Conservation (phyloP, 2,888 invertebrate species). For the Rhimphoctona megacephalus region DNA sequence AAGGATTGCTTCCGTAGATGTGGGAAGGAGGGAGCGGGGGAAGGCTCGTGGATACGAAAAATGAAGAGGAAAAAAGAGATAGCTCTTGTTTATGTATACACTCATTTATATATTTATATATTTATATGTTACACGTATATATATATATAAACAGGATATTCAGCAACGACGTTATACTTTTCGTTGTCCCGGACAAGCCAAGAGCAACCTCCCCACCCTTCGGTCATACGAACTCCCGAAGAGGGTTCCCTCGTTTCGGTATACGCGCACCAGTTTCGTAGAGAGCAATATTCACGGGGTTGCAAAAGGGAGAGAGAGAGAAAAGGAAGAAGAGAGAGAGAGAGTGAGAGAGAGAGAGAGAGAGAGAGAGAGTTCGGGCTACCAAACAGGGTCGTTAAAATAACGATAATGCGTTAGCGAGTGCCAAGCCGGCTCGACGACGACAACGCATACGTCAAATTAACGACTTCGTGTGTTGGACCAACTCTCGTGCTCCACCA, state of each 20-base stretch:
- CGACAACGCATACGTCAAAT: slow-evolving; percentile 77
- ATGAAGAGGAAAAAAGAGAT: slow-evolving; percentile 52
- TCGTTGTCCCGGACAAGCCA: slow-evolving; percentile 52
- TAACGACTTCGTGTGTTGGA: slow-evolving; percentile 73
- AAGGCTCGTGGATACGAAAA: slow-evolving; percentile 34
- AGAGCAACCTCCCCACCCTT: slow-evolving; percentile 30
- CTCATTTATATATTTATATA: slow-evolving; percentile 15
- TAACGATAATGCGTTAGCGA: slow-evolving; percentile 77
- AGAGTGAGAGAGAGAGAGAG: slow-evolving; percentile 33
- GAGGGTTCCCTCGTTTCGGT: slow-evolving; percentile 51
- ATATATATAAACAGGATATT: background rate
- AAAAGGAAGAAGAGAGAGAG: slow-evolving; percentile 25
- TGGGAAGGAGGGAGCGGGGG: background rate
- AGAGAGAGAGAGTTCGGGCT: slow-evolving; percentile 65
- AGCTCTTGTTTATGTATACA: slow-evolving; percentile 25
- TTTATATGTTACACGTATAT: background rate
- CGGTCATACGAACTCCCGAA: slow-evolving; percentile 44
- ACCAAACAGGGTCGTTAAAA: slow-evolving; percentile 76
- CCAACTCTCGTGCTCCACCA: slow-evolving; percentile 67
- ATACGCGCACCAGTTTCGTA: slow-evolving; percentile 24
- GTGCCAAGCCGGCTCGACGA: slow-evolving; percentile 73
- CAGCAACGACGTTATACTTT: slow-evolving; percentile 56
- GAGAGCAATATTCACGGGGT: slow-evolving; percentile 2
- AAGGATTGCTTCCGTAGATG: slow-evolving; percentile 46
- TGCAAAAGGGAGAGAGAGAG: slow-evolving; percentile 13